These are phyloP conservation scores for Gandaritis pyraliata DNA, from an alignment of 2,888 invertebrate genomes.

Conservation along the genomic window DNA sequence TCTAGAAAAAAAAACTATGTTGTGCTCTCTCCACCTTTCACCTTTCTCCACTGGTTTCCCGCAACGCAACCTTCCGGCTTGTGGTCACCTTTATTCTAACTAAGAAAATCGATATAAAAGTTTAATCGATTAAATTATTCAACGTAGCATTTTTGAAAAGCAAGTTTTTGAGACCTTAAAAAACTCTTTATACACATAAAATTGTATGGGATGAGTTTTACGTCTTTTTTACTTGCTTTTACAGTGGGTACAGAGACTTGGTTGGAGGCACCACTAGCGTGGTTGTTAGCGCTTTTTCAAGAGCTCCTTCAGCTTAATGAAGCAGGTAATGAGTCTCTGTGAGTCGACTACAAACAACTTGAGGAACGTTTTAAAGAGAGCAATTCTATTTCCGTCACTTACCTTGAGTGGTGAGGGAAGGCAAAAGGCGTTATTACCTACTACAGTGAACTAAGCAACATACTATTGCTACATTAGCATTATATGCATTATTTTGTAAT, in stretches of 20 bases:
- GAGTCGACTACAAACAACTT: constrained; percentile 67
- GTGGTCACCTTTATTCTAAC: no score
- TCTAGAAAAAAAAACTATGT: no score
- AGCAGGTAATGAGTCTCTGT: constrained; percentile 71
- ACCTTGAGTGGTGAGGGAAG: constrained; percentile 1
- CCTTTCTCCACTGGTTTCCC: no score
- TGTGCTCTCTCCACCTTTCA: no score
- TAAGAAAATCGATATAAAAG: no score
- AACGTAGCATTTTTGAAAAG: no score
- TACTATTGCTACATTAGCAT: no score
- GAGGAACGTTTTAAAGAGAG: constrained; percentile 43
- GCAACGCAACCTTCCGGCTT: no score
- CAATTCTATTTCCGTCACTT: constrained; percentile 11
- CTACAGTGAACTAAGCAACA: not conserved
- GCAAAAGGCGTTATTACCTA: not conserved
- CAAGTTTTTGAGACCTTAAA: no score
- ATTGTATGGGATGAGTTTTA: not conserved
- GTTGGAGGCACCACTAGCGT: constrained; percentile 28
- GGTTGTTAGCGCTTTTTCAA: constrained; percentile 54
- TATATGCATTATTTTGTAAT: no score
- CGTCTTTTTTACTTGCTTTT: not conserved
- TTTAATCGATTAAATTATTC: no score
- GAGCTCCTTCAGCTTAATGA: constrained; percentile 73
- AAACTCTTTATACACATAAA: no score
- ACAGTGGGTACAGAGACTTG: not conserved